Percentiles rank a stretch among this genome's conserved stretches.
These are phyloP conservation scores for Apocrypta bakeri DNA, from an alignment of 1,140 invertebrate genomes.

Conservation along the genomic window DNA sequence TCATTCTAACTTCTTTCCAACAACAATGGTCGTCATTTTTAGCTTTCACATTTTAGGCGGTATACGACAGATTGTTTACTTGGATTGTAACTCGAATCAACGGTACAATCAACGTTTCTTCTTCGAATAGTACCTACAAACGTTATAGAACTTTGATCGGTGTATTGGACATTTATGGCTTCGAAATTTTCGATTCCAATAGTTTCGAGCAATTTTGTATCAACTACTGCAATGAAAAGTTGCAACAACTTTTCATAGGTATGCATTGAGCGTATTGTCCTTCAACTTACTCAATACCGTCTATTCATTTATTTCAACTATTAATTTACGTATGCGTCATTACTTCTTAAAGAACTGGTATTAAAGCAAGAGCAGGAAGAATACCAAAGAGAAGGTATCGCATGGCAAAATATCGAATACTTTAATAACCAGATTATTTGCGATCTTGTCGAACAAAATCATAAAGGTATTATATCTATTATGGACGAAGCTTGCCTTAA, in stretches of 20 bases:
- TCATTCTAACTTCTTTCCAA: background rate
- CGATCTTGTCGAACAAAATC: conserved; percentile 91
- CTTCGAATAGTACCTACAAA: conserved; percentile 70
- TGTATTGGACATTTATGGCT: conserved; percentile 97
- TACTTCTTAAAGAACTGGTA: conserved; percentile 87
- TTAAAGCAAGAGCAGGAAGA: conserved; percentile 97
- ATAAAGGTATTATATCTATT: conserved; percentile 93
- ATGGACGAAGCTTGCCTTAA: conserved; percentile 96
- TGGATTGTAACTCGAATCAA: conserved; percentile 95
- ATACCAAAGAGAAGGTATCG: conserved; percentile 93
- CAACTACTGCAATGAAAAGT: conserved; percentile 98
- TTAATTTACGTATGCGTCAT: too few species aligned
- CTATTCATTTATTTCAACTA: conserved; percentile 1
- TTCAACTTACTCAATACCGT: too few species aligned
- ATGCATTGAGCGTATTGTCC: conserved; percentile 60
- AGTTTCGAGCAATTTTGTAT: conserved; percentile 97
- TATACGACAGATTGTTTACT: conserved; percentile 93
- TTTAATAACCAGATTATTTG: conserved; percentile 97
- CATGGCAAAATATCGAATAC: conserved; percentile 92
- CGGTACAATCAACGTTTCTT: conserved; percentile 83
- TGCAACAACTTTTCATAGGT: conserved; percentile 97
- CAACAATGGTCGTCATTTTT: background rate
- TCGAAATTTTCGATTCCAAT: conserved; percentile 97
- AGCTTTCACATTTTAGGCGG: conserved; percentile 77
- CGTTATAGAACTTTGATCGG: conserved; percentile 91